Evolutionary conservation across 2,888 invertebrate genomes (phyloP).

Genomic region (Scaptomyza caliginosa): DNA sequence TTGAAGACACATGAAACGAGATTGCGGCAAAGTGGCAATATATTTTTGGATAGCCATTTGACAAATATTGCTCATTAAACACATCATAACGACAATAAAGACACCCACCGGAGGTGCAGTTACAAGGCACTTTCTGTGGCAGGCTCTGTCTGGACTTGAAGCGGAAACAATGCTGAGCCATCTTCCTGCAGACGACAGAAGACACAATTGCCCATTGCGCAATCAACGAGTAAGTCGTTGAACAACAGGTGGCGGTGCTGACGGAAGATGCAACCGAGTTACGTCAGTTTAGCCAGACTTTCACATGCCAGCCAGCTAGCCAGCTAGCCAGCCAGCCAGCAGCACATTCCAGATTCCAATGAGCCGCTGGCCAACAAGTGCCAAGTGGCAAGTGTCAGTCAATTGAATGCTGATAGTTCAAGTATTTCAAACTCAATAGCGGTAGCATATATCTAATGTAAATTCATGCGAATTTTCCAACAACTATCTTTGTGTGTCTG

Average conservation of each 20-base stretch:
- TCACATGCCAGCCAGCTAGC: conserved; percentile 30
- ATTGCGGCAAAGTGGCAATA: conserved; percentile 27
- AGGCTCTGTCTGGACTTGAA: conserved; percentile 7
- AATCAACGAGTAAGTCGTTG: conserved; percentile 43
- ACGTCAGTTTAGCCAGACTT: conserved; percentile 53
- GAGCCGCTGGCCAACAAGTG: conserved; percentile 6
- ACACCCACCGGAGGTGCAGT: conserved; percentile 20
- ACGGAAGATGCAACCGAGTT: conserved; percentile 62
- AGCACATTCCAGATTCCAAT: conserved; percentile 12
- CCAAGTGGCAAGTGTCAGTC: conserved; percentile 7
- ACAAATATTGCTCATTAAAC: conserved; percentile 71
- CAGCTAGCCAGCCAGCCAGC: neutral
- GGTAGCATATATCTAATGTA: conserved; percentile 15
- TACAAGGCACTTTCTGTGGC: neutral
- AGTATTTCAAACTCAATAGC: neutral
- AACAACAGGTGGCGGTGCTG: conserved; percentile 23
- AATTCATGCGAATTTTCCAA: conserved; percentile 47
- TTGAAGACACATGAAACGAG: conserved; percentile 63
- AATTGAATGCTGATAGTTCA: conserved; percentile 12
- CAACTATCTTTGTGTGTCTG: neutral
- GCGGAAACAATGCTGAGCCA: conserved; percentile 50
- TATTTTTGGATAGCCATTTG: conserved; percentile 54
- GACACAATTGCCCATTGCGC: conserved; percentile 64
- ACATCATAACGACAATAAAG: neutral
- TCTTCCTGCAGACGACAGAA: conserved; percentile 54